Evolutionary conservation across 2,888 invertebrate genomes (phyloP).

Genomic region (Pherbina coryleti): DNA sequence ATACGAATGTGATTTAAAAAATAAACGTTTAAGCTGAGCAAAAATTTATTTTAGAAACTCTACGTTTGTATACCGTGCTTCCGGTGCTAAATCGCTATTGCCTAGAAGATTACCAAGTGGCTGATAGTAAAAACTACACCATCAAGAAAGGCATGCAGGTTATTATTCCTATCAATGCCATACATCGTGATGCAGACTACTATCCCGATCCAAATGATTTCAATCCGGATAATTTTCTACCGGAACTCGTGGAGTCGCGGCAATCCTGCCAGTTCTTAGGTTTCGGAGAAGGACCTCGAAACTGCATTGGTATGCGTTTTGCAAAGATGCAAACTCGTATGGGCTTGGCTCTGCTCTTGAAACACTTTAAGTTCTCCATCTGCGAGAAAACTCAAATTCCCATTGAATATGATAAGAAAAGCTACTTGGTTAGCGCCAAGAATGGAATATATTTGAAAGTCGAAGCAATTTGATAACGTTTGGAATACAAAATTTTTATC

Average conservation of each 20-base stretch:
- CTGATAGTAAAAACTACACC: constrained; percentile 70
- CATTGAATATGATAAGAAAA: constrained; percentile 47
- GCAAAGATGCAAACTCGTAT: constrained; percentile 63
- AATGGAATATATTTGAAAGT: constrained; percentile 55
- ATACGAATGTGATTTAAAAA: constrained; percentile 2
- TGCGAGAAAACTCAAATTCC: constrained; percentile 59
- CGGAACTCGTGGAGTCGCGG: constrained; percentile 72
- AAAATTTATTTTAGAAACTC: constrained; percentile 64
- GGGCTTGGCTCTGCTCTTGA: constrained; percentile 58
- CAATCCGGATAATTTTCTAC: constrained; percentile 74
- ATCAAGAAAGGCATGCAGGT: constrained; percentile 72
- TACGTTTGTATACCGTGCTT: constrained; percentile 73
- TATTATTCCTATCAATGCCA: constrained; percentile 72
- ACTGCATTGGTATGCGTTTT: constrained; percentile 65
- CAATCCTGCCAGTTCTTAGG: constrained; percentile 65
- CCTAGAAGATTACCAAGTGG: constrained; percentile 70
- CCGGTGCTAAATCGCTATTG: constrained; percentile 71
- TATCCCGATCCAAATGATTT: constrained; percentile 75
- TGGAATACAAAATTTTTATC: too few relatives aligned
- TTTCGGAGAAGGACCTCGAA: constrained; percentile 66
- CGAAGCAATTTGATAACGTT: constrained; percentile 47
- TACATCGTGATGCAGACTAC: constrained; percentile 74
- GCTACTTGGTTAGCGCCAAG: constrained; percentile 51
- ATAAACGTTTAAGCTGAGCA: background rate
- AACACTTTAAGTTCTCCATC: constrained; percentile 58